Evolutionary conservation across 2,797 vertebrate species (phyloP), one percentile per base, ranked within the genome.

Genomic region (Molothrus ater): DNA sequence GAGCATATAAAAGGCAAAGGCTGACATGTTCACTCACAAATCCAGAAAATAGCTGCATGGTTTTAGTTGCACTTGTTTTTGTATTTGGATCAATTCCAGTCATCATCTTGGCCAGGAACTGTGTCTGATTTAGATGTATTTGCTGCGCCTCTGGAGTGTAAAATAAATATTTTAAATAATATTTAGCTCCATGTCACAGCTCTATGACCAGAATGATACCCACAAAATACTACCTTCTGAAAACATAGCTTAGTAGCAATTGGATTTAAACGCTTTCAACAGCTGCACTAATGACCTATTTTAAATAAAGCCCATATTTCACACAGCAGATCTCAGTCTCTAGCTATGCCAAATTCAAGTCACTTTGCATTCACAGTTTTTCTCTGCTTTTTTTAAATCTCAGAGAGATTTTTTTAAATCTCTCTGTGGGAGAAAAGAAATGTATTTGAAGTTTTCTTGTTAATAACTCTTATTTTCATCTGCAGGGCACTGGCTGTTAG

Each of bases 101-200:
- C 59, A 42, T 75, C 63, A 40, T 38, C 26, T 91, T 86, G 79
- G 81, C 61, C 51, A 63, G 79, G 43, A 91, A 75, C 31, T 1
- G 2, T 36, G 61, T 72, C 82, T 90, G 89, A 91, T 79, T 90
- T 88, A 87, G 72, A 80, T n/a, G 54, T 12, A 11, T 73, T 92
- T 95, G 78, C 90, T 74, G 21, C 40, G 6, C 51, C 69, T 83
- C n/a, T 80, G 17, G 50, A 88, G 47, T 69, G n/a, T 40, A 86
- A 95, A 95, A 72, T 60, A 73, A 88, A 80, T 85, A 88, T 73
- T 89, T 94, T n/a, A 84, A 69, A 85, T 83, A 87, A 72, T 69
- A 78, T 89, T 85, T 91, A 53, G 87, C 48, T 73, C 38, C 8
- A 9, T 13, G 9, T 87, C 83, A 56, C 53, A 84, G 57, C 54